Evolutionary conservation across 2,113 vertebrate species (phyloP).

Genomic region (Stigmatopora nigra): DNA sequence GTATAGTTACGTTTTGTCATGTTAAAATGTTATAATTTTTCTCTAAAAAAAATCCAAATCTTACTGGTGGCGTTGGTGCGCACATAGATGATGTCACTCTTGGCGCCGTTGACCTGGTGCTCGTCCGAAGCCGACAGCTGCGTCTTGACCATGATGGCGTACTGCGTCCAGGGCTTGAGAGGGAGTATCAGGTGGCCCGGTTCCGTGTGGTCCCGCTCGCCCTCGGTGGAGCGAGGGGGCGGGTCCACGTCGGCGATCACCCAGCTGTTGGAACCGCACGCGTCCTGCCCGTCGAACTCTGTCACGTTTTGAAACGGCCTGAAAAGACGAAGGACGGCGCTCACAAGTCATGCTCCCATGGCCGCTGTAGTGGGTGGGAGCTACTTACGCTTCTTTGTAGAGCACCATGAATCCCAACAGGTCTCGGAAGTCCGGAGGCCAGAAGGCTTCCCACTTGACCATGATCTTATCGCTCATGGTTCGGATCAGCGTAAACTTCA

Average conservation of each 20-base stretch:
- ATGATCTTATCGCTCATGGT: conserved; percentile 83
- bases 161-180: conserved; percentile 95
- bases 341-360: neutral
- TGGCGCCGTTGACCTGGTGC: conserved; percentile 84
- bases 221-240: conserved; percentile 70
- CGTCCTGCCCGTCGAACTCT: conserved; percentile 94
- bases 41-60: conserved; percentile 40
- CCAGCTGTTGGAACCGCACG: conserved; percentile 97
- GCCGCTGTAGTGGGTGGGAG: neutral
- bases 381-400: conserved; percentile 94
- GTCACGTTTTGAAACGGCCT: conserved; percentile 92
- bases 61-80: conserved; percentile 88
- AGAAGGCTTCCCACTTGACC: conserved; percentile 87
- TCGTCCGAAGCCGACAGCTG: conserved; percentile 90
- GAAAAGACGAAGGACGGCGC: neutral
- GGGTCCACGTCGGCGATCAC: conserved; percentile 90
- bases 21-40: too few species aligned
- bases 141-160: conserved; percentile 94
- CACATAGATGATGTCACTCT: conserved; percentile 93
- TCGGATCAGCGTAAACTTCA: conserved; percentile 81
- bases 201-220: conserved; percentile 69
- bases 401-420: conserved; percentile 96
- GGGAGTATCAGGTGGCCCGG: conserved; percentile 82
- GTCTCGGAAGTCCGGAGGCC: conserved; percentile 92
- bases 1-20: too few species aligned